Evolutionary conservation across 2,113 vertebrate species (phyloP).

Genomic region (Rhea pennata): DNA sequence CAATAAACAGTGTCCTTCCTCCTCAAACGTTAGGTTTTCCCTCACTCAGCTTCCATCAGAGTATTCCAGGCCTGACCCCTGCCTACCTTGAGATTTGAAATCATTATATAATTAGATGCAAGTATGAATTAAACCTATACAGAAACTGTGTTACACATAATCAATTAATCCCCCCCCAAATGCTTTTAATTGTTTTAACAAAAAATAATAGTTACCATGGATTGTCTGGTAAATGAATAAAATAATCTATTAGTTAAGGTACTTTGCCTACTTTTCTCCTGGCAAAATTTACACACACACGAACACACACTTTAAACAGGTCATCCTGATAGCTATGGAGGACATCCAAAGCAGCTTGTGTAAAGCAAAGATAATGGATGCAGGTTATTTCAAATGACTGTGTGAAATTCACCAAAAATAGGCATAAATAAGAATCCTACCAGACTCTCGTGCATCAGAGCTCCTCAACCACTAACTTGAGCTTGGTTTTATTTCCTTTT

Average conservation of each 20-base stretch:
- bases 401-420: background rate
- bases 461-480: slow-evolving; percentile 52
- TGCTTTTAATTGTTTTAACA: background rate
- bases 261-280: background rate
- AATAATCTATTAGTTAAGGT: background rate
- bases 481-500: background rate
- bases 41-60: background rate
- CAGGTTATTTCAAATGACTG: background rate
- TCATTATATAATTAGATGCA: background rate
- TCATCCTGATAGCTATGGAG: slow-evolving; percentile 13
- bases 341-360: slow-evolving; percentile 3
- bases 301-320: background rate
- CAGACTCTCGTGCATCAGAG: slow-evolving; percentile 47
- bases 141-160: background rate
- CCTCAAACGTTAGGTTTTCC: background rate
- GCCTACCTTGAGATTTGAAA: slow-evolving; percentile 19
- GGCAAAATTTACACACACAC: background rate
- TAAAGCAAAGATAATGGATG: slow-evolving; percentile 37
- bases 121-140: background rate
- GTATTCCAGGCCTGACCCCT: slow-evolving; percentile 21
- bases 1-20: background rate
- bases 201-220: background rate
- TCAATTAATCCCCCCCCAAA: too few relatives aligned
- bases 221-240: background rate
- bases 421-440: slow-evolving; percentile 34